Evolutionary conservation across 2,113 vertebrate species (phyloP).

Genomic region (Solea senegalensis): DNA sequence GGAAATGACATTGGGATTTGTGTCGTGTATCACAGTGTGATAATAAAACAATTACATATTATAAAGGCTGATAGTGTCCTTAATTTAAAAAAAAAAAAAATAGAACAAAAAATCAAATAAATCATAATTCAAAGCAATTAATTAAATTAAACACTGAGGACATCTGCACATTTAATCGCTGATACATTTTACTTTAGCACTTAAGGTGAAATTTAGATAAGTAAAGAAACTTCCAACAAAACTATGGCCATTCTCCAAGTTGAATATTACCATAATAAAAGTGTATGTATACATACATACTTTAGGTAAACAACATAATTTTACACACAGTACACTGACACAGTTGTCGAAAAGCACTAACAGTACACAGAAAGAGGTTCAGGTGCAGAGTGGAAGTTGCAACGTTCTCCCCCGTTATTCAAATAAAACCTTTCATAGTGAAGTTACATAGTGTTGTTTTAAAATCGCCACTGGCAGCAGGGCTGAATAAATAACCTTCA

Average conservation of each 20-base stretch:
- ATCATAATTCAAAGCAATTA: neutral
- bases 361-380: no score
- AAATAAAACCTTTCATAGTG: no score
- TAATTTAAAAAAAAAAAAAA: neutral
- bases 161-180: neutral
- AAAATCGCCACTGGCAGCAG: no score
- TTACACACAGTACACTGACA: no score
- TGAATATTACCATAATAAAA: neutral
- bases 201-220: neutral
- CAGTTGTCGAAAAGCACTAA: no score
- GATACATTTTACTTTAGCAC: neutral
- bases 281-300: neutral
- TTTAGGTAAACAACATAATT: no score
- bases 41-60: neutral
- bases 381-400: no score
- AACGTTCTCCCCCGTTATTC: no score
- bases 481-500: no score
- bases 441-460: no score
- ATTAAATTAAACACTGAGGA: constrained; percentile 1
- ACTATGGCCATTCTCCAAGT: neutral
- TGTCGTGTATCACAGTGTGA: no score
- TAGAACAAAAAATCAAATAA: neutral
- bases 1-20: no score
- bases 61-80: neutral
- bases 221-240: neutral